Evolutionary conservation across 2,113 vertebrate species (phyloP), one percentile per base, ranked within the genome.

Genomic region (Pangasianodon gigas): DNA sequence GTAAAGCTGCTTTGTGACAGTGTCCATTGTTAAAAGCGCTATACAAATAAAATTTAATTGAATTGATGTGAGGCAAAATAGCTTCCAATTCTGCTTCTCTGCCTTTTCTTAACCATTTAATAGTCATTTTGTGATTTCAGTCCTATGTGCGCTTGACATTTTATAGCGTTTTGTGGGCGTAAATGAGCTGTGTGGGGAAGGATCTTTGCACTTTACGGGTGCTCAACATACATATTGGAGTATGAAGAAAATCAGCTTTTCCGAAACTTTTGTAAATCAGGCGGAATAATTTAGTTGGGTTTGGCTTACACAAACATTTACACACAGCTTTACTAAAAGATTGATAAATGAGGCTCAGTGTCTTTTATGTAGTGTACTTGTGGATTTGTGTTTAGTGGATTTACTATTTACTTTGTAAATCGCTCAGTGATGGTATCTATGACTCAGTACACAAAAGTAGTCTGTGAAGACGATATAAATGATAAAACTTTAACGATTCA

Each of bases 361-460:
- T 82, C 79, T 24, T 83, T 37, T 58, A 10, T 83, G 8, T 65
- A 37, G 41, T 46, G 46, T 21, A 71, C 65, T 51, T 52, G 48
- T 87, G 13, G 37, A 44, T 19, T 84, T 46, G 37, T 62, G 62
- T n/a, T 85, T 85, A 51, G 86, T 41, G 71, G 21, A 24, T 54
- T 87, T 26, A 48, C 8, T 52, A 19, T 58, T 87, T n/a, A 32
- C 56, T 62, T 21, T 88, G 86, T 62, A 37, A 88, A 80, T 51
- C 51, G 58, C 56, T 51, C 56, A 77, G 37, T 44, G 18, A 56
- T 41, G 10, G 41, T 26, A 65, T 46, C 46, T 21, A 60, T 62
- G 41, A 46, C 75, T 41, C 8, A 1, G 29, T 54, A 82, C 51
- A n/a, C 6, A 16, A 19, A 51, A 48, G 54, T 41, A 83, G 81